Evolutionary conservation across 2,888 invertebrate genomes (phyloP), one percentile per base, ranked within the genome.

Genomic region (Drosophila mimica): DNA sequence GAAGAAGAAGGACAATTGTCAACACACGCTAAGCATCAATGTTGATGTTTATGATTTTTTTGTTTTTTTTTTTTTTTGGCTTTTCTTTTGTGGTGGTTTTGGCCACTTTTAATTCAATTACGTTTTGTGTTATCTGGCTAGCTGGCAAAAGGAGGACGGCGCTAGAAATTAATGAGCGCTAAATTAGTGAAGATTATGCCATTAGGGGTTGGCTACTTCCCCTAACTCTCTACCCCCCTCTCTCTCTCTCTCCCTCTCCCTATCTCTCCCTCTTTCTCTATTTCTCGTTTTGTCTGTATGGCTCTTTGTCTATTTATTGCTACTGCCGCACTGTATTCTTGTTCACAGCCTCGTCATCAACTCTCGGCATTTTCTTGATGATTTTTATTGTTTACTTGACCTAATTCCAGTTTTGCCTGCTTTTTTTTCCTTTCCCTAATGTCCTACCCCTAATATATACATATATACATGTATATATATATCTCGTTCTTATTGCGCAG

Each of bases 131-230:
- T 79, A 82, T 80, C 83, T 72, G 70, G 63, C 54, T 72, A 61
- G 70, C 69, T 74, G 28, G 60, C 48, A 11, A 48, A 52, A 54
- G 53, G 53, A 70, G 64, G 67, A 60, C 60, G 79, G 73, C 76
- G 86, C 77, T 83, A 73, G 83, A 89, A 91, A 90, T 91, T 90
- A 90, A 91, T 91, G 91, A 88, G 89, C 78, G 82, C 86, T 86
- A 90, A 92, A 91, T 90, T 91, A 87, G 89, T 84, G 74, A 78
- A 89, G 89, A 91, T 92, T 89, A 91, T 82, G 89, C 86, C 91
- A 91, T 90, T 91, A 90, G 86, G 86, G 83, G 89, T 79, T 49
- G 80, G 69, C 65, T 53, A n/a, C 61, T 65, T 62, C 62, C 69
- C 66, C 69, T 62, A 67, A 30, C 34, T 34, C 31, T 17, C 17